phyloP scores from a whole-genome alignment of 2,888 invertebrate genomes.

The Caenorhabditis sp. region DNA sequence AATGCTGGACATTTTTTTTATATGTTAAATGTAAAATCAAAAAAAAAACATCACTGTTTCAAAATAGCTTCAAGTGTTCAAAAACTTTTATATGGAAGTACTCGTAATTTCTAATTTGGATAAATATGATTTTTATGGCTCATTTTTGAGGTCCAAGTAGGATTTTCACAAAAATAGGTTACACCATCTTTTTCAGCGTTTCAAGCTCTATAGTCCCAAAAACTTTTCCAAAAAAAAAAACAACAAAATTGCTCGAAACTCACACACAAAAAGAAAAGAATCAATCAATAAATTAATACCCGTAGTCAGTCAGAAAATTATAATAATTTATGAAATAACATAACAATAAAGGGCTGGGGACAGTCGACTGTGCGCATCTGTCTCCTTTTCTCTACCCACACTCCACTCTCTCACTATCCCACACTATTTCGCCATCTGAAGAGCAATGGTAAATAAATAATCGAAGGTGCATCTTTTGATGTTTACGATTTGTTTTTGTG shows the following conservation, averaged over 20 bases:
- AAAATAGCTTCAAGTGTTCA: no score
- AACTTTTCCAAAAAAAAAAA: constrained; percentile 1
- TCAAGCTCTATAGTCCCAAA: not conserved
- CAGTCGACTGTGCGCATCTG: constrained; percentile 1
- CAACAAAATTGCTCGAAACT: not conserved
- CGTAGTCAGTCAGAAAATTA: not conserved
- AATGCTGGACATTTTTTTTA: no score
- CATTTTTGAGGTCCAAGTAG: no score
- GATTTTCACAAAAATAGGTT: no score
- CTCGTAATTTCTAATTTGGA: no score
- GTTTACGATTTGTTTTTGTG: not conserved
- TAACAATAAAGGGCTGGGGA: not conserved
- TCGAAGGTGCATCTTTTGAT: not conserved
- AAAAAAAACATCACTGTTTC: no score
- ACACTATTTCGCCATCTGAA: not conserved
- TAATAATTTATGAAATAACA: not conserved
- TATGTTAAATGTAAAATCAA: no score
- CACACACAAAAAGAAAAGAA: not conserved
- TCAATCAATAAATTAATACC: not conserved
- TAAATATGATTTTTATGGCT: no score
- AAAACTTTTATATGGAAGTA: no score
- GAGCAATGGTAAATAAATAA: not conserved
- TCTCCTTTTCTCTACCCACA: not conserved
- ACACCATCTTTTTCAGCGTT: no score
- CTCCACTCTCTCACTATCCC: not conserved